Conservation (phyloP, 2,888 invertebrate species). For the Sesia apiformis region DNA sequence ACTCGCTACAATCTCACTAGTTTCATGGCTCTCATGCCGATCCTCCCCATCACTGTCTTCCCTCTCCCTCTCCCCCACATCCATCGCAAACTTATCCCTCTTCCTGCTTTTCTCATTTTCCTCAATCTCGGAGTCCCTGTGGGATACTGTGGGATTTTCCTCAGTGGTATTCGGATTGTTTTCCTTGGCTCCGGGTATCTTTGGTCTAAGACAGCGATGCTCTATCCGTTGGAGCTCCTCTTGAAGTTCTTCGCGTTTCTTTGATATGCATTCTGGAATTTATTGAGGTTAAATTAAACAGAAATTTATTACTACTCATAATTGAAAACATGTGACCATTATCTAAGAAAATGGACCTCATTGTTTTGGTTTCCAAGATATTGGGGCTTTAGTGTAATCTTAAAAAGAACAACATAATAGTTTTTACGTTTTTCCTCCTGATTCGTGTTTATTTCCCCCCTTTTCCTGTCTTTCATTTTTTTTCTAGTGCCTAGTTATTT, state of each 20-base stretch:
- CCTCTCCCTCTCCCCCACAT: conserved; percentile 43
- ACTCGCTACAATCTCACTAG: not conserved
- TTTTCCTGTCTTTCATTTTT: too few species aligned
- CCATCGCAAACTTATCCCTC: conserved; percentile 57
- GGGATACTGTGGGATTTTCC: conserved; percentile 10
- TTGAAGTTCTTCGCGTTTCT: conserved; percentile 76
- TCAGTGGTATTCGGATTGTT: conserved; percentile 28
- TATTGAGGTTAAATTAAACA: conserved; percentile 9
- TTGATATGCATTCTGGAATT: conserved; percentile 74
- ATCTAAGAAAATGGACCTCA: too few species aligned
- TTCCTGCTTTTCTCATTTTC: conserved; percentile 16
- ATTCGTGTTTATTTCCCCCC: too few species aligned
- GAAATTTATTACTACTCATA: not conserved
- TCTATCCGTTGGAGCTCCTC: conserved; percentile 79
- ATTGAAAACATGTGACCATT: too few species aligned
- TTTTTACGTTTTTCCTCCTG: too few species aligned
- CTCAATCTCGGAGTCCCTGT: conserved; percentile 18
- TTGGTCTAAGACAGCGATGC: conserved; percentile 50
- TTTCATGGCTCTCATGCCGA: conserved; percentile 19
- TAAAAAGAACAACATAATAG: not conserved
- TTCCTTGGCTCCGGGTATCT: conserved; percentile 42
- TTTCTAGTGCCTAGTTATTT: too few species aligned
- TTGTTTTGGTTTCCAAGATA: too few species aligned
- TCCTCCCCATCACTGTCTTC: conserved; percentile 63
- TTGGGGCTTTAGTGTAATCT: not conserved